Percentiles rank a stretch among this genome's conserved stretches.
Conservation (phyloP, 2,888 invertebrate species). For the Folsomia manolachei region DNA sequence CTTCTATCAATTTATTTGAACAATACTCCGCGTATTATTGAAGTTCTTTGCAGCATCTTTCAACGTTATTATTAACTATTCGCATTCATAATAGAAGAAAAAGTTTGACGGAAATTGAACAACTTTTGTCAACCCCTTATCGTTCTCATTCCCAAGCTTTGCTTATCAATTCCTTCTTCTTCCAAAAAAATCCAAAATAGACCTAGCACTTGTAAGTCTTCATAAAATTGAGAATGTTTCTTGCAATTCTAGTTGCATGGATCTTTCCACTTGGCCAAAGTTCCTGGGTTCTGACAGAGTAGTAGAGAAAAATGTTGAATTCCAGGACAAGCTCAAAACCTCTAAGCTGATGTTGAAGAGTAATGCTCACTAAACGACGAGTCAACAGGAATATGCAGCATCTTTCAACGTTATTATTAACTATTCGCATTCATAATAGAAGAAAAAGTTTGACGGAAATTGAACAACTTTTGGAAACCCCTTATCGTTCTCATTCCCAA, state of each 20-base stretch:
- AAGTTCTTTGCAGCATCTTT: too few species aligned
- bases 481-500: not conserved
- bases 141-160: not conserved
- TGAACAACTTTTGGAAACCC: too few species aligned
- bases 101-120: not conserved
- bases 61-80: too few species aligned
- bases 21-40: too few species aligned
- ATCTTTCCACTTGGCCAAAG: not conserved
- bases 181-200: too few species aligned
- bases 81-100: too few species aligned
- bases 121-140: too few species aligned
- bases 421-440: too few species aligned
- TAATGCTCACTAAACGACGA: slow-evolving; percentile 3
- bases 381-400: not conserved
- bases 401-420: too few species aligned
- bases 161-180: slow-evolving; percentile 8
- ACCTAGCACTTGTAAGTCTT: slow-evolving; percentile 1
- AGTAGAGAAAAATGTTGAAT: not conserved
- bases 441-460: not conserved
- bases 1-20: too few species aligned
- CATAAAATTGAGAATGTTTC: slow-evolving; percentile 6
- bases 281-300: not conserved
- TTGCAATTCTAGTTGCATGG: not conserved
- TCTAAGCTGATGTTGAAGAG: not conserved
- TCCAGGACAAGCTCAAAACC: not conserved